These are phyloP conservation scores for Galeruca laticollis DNA, from an alignment of 2,888 invertebrate species.

Conservation along the genomic window DNA sequence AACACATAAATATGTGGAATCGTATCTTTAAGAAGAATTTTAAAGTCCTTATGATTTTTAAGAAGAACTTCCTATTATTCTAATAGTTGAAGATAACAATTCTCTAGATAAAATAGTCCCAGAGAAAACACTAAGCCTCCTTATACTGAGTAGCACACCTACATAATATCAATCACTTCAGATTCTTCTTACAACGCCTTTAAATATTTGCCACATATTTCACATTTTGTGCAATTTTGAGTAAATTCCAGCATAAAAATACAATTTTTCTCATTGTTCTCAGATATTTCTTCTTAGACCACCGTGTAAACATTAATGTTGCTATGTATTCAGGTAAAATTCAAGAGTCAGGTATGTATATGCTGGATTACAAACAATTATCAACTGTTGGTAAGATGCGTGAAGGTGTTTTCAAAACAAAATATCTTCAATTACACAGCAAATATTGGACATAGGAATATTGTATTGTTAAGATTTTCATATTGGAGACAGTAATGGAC, in stretches of 20 bases:
- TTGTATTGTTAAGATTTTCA: slow-evolving; percentile 9
- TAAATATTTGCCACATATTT: neutral
- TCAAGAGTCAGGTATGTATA: slow-evolving; percentile 4
- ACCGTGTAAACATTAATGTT: neutral
- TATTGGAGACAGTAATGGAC: slow-evolving; percentile 4
- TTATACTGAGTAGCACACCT: too few species aligned
- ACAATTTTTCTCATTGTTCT: neutral
- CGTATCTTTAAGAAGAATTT: too few species aligned
- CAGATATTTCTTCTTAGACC: neutral
- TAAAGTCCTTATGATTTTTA: too few species aligned
- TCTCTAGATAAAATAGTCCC: too few species aligned
- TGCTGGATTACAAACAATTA: slow-evolving; percentile 27
- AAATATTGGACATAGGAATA: slow-evolving; percentile 14
- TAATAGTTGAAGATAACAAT: too few species aligned
- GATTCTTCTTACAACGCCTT: too few species aligned
- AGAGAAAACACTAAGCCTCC: too few species aligned
- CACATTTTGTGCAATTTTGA: neutral
- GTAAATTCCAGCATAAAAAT: neutral
- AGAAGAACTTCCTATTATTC: too few species aligned
- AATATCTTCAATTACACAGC: slow-evolving; percentile 26
- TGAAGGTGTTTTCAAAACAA: slow-evolving; percentile 20
- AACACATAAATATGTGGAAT: too few species aligned
- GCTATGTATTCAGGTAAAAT: neutral
- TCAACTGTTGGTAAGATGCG: slow-evolving; percentile 15
- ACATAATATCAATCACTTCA: too few species aligned